Evolutionary conservation across 2,888 invertebrate species (phyloP).

Genomic region (Spodoptera exigua): DNA sequence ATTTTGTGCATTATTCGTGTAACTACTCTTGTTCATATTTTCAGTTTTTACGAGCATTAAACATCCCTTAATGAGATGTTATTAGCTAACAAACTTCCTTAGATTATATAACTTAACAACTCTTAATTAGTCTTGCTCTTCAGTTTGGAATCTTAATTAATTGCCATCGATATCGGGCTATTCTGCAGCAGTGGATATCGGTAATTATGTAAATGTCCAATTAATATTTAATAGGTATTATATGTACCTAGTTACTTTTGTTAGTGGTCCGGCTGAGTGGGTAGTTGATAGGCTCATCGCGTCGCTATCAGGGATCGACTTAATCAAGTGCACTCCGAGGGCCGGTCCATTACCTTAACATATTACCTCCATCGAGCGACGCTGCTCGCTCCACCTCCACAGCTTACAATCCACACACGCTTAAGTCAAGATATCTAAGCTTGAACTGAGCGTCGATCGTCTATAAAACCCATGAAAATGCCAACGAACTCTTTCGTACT

Average conservation of each 20-base stretch:
- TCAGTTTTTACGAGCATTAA: background rate
- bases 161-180: slow-evolving; percentile 33
- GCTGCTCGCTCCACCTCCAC: slow-evolving; percentile 48
- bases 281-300: slow-evolving; percentile 71
- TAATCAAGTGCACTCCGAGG: slow-evolving; percentile 78
- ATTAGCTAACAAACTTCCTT: slow-evolving; percentile 24
- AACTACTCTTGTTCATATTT: background rate
- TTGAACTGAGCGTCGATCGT: slow-evolving; percentile 16
- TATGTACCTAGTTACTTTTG: slow-evolving; percentile 47
- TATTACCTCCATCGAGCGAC: slow-evolving; percentile 69
- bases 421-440: slow-evolving; percentile 37
- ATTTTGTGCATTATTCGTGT: slow-evolving; percentile 3
- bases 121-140: slow-evolving; percentile 40
- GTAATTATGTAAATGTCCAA: slow-evolving; percentile 52
- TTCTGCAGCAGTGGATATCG: slow-evolving; percentile 26
- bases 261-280: slow-evolving; percentile 56
- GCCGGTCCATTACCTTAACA: slow-evolving; percentile 76
- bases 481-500: background rate
- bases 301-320: slow-evolving; percentile 72
- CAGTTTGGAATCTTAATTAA: slow-evolving; percentile 42
- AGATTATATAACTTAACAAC: slow-evolving; percentile 34
- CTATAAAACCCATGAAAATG: slow-evolving; percentile 25
- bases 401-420: slow-evolving; percentile 45
- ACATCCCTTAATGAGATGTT: slow-evolving; percentile 7
- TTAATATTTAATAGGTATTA: slow-evolving; percentile 42